phyloP scores from a whole-genome alignment of 64 coral and sea anemone genomes.

The Astreopora myriophthalma region DNA sequence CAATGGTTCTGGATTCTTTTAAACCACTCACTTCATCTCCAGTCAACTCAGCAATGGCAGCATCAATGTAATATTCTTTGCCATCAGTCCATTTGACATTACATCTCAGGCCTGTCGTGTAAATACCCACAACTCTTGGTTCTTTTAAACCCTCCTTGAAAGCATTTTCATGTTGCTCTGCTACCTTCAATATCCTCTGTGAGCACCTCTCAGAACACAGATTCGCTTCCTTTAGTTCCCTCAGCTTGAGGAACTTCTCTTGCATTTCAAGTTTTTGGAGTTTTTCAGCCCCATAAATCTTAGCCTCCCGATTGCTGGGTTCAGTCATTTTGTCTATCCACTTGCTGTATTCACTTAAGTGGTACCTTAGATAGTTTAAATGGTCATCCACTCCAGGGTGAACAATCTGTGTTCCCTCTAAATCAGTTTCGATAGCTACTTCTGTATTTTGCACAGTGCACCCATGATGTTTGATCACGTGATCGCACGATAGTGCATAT shows the following conservation, averaged over 20 bases:
- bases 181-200: background rate
- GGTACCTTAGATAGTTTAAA: background rate
- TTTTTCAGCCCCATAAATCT: background rate
- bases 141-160: background rate
- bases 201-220: background rate
- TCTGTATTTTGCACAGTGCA: too few relatives aligned
- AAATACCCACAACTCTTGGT: background rate
- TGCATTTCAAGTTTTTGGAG: background rate
- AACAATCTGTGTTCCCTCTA: background rate
- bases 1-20: background rate
- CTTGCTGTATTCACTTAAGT: background rate
- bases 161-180: background rate
- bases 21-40: background rate
- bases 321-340: background rate
- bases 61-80: background rate
- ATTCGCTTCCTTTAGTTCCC: background rate
- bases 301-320: too few relatives aligned
- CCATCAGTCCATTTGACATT: background rate
- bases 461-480: constrained; percentile 2
- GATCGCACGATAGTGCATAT: constrained; percentile 21
- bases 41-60: constrained; percentile 9
- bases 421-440: too few relatives aligned
- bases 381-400: background rate
- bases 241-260: background rate
- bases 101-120: background rate